Percentiles rank a stretch among this genome's conserved stretches.
Evolutionary conservation across 2,797 vertebrate genomes (phyloP).

Genomic region (Sebastes hopkinsi): DNA sequence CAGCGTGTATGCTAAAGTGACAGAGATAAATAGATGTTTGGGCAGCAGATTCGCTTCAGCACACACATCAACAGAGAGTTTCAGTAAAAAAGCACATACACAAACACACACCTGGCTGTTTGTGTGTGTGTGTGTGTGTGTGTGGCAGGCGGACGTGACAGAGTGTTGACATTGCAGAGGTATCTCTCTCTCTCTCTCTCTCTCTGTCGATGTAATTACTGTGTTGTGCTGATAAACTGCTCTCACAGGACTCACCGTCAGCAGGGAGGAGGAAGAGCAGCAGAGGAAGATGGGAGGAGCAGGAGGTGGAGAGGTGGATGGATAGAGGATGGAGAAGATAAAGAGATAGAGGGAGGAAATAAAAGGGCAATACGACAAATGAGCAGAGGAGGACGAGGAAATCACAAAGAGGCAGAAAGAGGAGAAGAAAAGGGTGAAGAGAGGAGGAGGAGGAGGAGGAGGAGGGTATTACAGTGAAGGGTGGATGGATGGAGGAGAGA

Average conservation of each 20-base stretch:
- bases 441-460: not conserved
- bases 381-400: not conserved
- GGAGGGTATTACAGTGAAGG: not conserved
- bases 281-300: not conserved
- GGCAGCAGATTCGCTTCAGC: constrained; percentile 17
- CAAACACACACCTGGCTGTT: not conserved
- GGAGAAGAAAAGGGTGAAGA: not conserved
- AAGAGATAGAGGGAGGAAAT: not conserved
- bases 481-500: not conserved
- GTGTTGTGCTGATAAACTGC: constrained; percentile 57
- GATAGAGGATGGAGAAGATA: not conserved
- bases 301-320: not conserved
- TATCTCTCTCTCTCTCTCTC: not conserved
- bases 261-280: not conserved
- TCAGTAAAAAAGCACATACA: not conserved
- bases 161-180: constrained; percentile 30
- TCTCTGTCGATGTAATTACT: constrained; percentile 43
- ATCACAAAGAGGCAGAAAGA: not conserved
- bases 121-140: not conserved
- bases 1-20: not conserved
- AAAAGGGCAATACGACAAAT: not conserved
- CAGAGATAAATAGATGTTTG: constrained; percentile 40
- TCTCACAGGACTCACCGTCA: constrained; percentile 36
- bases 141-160: not conserved
- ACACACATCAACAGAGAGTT: constrained; percentile 12